Conservation (phyloP, 2,797 vertebrate species). For the Macropus fuliginosus region DNA sequence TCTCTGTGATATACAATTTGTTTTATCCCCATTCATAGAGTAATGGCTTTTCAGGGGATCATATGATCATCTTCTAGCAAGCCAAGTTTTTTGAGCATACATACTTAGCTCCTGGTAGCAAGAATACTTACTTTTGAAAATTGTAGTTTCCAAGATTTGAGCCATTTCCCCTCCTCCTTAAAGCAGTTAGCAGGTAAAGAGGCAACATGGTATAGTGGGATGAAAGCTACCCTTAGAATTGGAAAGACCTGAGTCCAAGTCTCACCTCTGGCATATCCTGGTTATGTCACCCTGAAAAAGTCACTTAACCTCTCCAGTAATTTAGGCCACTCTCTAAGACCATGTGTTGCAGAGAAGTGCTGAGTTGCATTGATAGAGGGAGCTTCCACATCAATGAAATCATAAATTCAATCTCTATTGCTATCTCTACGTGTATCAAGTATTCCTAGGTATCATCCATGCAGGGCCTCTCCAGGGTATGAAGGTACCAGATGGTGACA, state of each 20-base stretch:
- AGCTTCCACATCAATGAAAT: neutral
- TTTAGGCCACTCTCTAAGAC: no score
- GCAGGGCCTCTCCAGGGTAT: neutral
- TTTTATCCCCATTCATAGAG: neutral
- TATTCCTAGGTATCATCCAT: neutral
- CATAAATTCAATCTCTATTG: neutral
- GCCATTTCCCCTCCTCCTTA: neutral
- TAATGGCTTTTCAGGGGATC: neutral
- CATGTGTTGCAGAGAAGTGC: no score
- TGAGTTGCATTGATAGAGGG: neutral
- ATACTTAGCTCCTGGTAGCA: slow-evolving; percentile 4
- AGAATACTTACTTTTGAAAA: slow-evolving; percentile 15
- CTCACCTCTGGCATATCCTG: neutral
- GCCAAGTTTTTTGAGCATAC: slow-evolving; percentile 16
- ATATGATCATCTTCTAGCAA: slow-evolving; percentile 20
- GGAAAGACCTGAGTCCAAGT: neutral
- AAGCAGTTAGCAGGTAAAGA: neutral
- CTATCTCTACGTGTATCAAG: neutral
- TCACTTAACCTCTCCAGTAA: neutral
- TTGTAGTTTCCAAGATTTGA: neutral
- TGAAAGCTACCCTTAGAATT: neutral
- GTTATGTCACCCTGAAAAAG: neutral
- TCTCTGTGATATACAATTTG: neutral
- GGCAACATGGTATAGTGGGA: neutral
- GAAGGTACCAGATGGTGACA: neutral